A percentile compares a stretch with the other conserved stretches of the same genome.
Evolutionary conservation across 2,888 invertebrate genomes (phyloP).

Genomic region (Tiphia femorata): DNA sequence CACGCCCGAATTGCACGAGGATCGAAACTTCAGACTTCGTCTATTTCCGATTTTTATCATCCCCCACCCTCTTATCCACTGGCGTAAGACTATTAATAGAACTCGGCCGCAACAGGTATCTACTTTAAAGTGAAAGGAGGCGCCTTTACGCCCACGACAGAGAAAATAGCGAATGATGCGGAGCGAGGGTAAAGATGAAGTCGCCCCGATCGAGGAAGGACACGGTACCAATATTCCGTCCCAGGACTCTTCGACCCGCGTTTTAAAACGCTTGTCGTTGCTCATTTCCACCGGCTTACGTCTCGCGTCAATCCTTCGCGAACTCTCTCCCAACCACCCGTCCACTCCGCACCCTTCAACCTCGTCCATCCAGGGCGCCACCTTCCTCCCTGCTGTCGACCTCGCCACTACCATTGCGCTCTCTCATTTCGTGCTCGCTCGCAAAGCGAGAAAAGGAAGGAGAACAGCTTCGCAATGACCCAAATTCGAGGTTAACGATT

Average conservation of each 20-base stretch:
- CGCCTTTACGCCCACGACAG: conserved; percentile 40
- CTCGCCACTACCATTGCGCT: background rate
- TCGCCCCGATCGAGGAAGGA: too few species aligned
- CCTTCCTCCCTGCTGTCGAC: background rate
- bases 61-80: too few species aligned
- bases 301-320: conserved; percentile 39
- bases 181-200: too few species aligned
- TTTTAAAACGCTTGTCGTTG: conserved; percentile 48
- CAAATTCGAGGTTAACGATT: conserved; percentile 53
- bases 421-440: background rate
- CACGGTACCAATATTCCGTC: too few species aligned
- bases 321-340: conserved; percentile 8
- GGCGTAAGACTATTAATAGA: conserved; percentile 49
- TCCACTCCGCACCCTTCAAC: background rate
- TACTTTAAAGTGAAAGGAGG: conserved; percentile 25
- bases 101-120: conserved; percentile 45
- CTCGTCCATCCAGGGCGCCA: background rate
- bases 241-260: conserved; percentile 40
- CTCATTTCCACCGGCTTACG: conserved; percentile 50
- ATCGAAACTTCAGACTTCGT: too few species aligned
- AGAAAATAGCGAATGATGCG: conserved; percentile 32
- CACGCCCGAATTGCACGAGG: too few species aligned
- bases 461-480: conserved; percentile 48
- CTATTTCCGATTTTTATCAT: conserved; percentile 45
- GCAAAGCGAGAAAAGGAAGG: conserved; percentile 10